phyloP scores from a whole-genome alignment of 2,797 vertebrate genomes.

The Manis javanica region DNA sequence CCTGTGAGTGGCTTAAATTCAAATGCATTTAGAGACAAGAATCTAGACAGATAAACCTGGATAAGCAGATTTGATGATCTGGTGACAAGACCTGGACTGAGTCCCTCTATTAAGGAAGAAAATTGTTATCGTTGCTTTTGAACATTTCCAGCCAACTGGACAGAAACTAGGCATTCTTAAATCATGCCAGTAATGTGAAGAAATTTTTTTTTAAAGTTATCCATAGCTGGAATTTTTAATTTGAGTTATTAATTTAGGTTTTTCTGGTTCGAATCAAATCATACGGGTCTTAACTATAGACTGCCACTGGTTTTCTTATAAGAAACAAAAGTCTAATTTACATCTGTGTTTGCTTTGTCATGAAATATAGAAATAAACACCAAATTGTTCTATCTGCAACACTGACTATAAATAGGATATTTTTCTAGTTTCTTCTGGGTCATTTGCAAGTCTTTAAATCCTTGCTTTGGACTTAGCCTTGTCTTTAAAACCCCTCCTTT shows the following conservation, averaged over 20 bases:
- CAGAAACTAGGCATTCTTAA: slow-evolving; percentile 22
- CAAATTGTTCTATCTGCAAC: neutral
- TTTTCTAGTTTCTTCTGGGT: slow-evolving; percentile 63
- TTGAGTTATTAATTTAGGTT: neutral
- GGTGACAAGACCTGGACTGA: neutral
- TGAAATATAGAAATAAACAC: slow-evolving; percentile 29
- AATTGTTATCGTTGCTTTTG: slow-evolving; percentile 27
- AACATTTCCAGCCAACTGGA: slow-evolving; percentile 37
- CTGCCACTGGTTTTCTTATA: neutral
- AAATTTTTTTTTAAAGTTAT: neutral
- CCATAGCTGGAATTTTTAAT: neutral
- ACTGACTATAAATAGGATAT: neutral
- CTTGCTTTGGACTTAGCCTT: slow-evolving; percentile 51
- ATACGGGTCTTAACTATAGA: neutral
- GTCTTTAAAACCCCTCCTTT: slow-evolving; percentile 35
- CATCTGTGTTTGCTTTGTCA: neutral
- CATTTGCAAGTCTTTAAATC: slow-evolving; percentile 72
- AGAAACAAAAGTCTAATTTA: slow-evolving; percentile 46
- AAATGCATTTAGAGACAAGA: slow-evolving; percentile 14
- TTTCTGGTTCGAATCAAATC: slow-evolving; percentile 22
- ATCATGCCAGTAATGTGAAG: neutral
- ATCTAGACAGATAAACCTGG: neutral
- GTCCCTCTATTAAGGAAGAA: slow-evolving; percentile 10
- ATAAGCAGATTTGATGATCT: neutral
- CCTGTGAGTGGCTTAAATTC: neutral